phyloP scores from a whole-genome alignment of 2,113 vertebrate species.

The Fulica atra region DNA sequence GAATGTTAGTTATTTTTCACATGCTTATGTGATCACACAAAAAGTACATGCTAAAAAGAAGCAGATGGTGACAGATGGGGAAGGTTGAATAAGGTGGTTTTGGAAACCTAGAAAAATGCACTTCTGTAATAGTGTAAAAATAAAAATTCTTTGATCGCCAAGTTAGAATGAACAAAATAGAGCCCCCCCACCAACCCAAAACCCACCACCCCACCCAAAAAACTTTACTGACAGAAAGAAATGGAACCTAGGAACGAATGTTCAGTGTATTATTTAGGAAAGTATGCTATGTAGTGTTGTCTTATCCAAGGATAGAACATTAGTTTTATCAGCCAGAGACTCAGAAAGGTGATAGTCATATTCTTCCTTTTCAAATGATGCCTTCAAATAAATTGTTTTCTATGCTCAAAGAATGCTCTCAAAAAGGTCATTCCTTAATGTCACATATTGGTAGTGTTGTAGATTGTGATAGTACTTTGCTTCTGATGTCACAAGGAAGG shows the following conservation, averaged over 20 bases:
- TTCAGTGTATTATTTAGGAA: conserved; percentile 10
- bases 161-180: conserved; percentile 83
- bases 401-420: background rate
- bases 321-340: background rate
- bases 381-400: background rate
- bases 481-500: background rate
- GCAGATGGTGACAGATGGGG: conserved; percentile 99
- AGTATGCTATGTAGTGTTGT: background rate
- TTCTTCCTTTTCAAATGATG: conserved; percentile 1
- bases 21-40: conserved; percentile 97
- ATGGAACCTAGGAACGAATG: background rate
- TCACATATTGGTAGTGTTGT: background rate
- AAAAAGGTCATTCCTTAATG: background rate
- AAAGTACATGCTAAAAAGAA: conserved; percentile 98
- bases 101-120: conserved; percentile 97
- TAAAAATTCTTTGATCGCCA: conserved; percentile 91
- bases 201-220: background rate
- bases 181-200: background rate
- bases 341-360: background rate
- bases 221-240: conserved; percentile 43
- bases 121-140: conserved; percentile 94
- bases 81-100: conserved; percentile 99
- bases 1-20: conserved; percentile 99
- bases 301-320: background rate
- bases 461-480: background rate